Evolutionary conservation across 2,797 vertebrate genomes (phyloP).

Genomic region (Cyclura pinguis): DNA sequence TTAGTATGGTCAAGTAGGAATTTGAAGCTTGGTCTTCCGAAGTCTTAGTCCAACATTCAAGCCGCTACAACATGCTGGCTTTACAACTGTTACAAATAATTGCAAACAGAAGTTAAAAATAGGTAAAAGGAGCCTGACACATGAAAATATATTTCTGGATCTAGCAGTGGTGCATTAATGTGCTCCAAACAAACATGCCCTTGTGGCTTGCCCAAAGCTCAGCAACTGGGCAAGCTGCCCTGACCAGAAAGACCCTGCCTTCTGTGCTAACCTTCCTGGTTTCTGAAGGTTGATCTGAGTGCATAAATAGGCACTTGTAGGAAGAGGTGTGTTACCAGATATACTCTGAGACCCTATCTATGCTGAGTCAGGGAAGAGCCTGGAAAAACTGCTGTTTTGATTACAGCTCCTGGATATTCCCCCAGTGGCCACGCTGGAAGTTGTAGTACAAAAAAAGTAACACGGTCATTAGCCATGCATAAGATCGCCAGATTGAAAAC

Average conservation of each 20-base stretch:
- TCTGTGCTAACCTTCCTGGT: background rate
- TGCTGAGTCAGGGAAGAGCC: background rate
- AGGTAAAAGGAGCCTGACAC: background rate
- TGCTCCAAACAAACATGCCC: no score
- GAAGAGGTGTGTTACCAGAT: background rate
- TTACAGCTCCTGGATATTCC: no score
- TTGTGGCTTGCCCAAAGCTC: background rate
- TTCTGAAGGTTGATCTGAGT: background rate
- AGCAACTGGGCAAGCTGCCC: background rate
- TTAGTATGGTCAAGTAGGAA: no score
- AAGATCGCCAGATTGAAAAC: no score
- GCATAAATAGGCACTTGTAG: background rate
- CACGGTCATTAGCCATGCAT: no score
- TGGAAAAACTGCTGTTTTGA: no score
- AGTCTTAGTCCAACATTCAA: no score
- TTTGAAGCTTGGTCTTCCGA: no score
- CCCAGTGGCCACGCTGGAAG: no score
- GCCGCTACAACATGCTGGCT: no score
- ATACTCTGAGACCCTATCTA: no score
- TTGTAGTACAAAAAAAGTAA: no score
- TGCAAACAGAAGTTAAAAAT: background rate
- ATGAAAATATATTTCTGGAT: background rate
- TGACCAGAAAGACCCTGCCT: background rate
- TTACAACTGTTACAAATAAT: background rate
- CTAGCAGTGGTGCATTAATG: background rate